phyloP scores from a whole-genome alignment of 37 sponge, comb jelly and placozoan species.

The Mnemiopsis leidyi region DNA sequence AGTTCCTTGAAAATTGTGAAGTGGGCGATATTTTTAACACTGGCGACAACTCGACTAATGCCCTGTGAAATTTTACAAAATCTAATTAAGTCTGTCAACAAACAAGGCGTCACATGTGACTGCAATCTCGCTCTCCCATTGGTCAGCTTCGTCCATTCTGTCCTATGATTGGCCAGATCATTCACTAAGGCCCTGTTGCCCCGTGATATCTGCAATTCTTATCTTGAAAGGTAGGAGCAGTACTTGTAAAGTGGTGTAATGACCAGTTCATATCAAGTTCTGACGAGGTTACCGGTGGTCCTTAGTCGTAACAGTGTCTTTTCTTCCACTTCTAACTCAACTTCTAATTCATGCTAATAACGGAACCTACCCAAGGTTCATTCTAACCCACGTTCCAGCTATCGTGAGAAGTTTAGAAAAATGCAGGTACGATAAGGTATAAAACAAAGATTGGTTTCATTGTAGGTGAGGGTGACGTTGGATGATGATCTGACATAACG shows the following conservation, averaged over 20 bases:
- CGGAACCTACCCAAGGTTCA: too few relatives aligned
- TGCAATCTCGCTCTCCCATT: not conserved
- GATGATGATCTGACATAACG: too few relatives aligned
- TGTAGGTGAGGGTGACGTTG: too few relatives aligned
- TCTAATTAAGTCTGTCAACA: not conserved
- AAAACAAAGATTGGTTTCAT: too few relatives aligned
- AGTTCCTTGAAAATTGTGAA: not conserved
- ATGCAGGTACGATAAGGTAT: too few relatives aligned
- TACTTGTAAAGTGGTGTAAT: not conserved
- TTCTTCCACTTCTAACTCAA: too few relatives aligned
- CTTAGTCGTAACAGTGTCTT: not conserved
- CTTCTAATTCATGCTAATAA: too few relatives aligned
- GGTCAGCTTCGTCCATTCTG: not conserved
- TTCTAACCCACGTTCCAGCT: not conserved
- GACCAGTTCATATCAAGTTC: not conserved
- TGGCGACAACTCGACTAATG: not conserved
- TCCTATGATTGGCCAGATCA: not conserved
- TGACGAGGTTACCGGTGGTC: not conserved
- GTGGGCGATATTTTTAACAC: not conserved
- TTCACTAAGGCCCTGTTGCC: not conserved
- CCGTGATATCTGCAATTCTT: not conserved
- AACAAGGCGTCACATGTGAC: not conserved
- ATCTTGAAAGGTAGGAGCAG: not conserved
- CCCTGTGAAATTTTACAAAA: not conserved
- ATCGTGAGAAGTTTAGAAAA: too few relatives aligned